Evolutionary conservation across 1,140 invertebrate genomes (phyloP).

Genomic region (Apis dorsata): DNA sequence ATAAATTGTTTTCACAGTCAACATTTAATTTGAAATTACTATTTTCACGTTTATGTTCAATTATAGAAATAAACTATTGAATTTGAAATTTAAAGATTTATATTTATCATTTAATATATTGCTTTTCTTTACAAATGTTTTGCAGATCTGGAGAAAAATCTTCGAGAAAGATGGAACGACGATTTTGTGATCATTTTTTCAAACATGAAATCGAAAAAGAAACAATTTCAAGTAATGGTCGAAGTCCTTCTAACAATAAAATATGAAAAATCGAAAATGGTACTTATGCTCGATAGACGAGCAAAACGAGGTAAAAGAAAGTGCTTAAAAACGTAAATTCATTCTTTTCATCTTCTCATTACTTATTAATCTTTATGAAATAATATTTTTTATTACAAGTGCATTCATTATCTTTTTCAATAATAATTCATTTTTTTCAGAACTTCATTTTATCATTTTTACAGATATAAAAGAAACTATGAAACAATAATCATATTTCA

Average conservation of each 20-base stretch:
- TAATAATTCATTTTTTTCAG: not conserved
- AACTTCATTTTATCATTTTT: no score
- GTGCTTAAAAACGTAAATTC: not conserved
- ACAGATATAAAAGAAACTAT: conserved; percentile 49
- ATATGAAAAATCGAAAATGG: conserved; percentile 84
- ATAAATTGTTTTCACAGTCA: conserved; percentile 33
- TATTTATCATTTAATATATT: not conserved
- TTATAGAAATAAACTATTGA: not conserved
- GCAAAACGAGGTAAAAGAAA: conserved; percentile 81
- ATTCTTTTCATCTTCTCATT: not conserved
- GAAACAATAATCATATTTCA: conserved; percentile 65
- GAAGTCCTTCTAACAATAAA: conserved; percentile 85
- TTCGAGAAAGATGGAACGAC: conserved; percentile 82
- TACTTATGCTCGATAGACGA: conserved; percentile 84
- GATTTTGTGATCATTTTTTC: conserved; percentile 83
- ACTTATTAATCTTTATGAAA: no score
- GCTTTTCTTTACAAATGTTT: conserved; percentile 44
- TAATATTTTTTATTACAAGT: not conserved
- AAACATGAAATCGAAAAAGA: conserved; percentile 82
- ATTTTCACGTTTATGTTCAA: not conserved
- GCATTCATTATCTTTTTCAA: not conserved
- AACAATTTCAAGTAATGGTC: conserved; percentile 74
- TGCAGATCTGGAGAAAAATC: conserved; percentile 81
- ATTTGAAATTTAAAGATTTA: not conserved
- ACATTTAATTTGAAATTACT: conserved; percentile 54